Conservation (phyloP, 2,888 invertebrate genomes). For the Cephus pulcher region DNA sequence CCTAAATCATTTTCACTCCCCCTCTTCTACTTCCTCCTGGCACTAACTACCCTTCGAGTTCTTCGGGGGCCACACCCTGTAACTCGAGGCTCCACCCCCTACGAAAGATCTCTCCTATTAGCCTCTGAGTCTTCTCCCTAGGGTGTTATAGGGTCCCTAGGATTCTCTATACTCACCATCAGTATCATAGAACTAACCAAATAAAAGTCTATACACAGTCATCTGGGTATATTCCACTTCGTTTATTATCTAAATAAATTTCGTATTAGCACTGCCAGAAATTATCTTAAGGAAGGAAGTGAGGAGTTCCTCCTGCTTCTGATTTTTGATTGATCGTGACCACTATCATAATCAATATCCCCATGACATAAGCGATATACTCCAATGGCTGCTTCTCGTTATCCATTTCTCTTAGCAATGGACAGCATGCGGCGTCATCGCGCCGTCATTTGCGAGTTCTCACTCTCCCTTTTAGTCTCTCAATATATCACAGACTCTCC, state of each 20-base stretch:
- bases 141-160: not conserved
- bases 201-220: not conserved
- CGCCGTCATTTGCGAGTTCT: constrained; percentile 53
- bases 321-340: constrained; percentile 47
- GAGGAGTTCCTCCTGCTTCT: not conserved
- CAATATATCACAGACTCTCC: not conserved
- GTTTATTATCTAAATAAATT: not conserved
- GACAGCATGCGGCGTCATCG: constrained; percentile 55
- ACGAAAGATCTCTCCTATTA: constrained; percentile 5
- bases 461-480: constrained; percentile 24
- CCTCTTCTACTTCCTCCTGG: constrained; percentile 38
- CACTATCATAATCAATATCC: constrained; percentile 53
- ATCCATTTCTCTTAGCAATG: constrained; percentile 47
- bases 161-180: not conserved
- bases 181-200: not conserved
- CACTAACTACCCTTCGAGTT: constrained; percentile 53
- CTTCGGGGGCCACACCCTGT: constrained; percentile 56
- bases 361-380: constrained; percentile 33
- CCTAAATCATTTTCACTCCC: constrained; percentile 54
- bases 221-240: not conserved
- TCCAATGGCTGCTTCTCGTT: constrained; percentile 45
- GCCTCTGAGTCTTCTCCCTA: not conserved
- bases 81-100: constrained; percentile 55
- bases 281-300: not conserved
- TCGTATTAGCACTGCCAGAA: not conserved